Percentiles rank a stretch among this genome's conserved stretches.
These are phyloP conservation scores for Cyphomyrus plagiostoma DNA, from an alignment of 2,113 vertebrate species.

Conservation along the genomic window DNA sequence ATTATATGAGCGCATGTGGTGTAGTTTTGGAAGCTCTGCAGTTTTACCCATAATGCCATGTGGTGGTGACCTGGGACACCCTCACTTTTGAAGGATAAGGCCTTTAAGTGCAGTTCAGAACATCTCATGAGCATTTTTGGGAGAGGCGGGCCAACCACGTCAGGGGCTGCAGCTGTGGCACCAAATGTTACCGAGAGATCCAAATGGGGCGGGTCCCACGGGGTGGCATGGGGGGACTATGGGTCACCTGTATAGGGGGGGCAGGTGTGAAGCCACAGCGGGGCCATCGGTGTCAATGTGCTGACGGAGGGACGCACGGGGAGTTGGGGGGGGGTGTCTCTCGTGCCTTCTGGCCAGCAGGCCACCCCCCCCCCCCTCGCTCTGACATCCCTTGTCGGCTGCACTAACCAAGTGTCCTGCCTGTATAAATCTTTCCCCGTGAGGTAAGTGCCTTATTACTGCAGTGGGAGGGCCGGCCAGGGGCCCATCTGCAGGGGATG, in stretches of 20 bases:
- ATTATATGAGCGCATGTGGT: neutral
- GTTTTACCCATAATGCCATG: neutral
- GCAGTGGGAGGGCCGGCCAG: slow-evolving; percentile 7
- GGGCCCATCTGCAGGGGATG: neutral
- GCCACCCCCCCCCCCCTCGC: slow-evolving; percentile 26
- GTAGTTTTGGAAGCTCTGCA: neutral
- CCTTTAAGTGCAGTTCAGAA: neutral
- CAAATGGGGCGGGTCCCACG: neutral
- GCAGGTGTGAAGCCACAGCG: slow-evolving; percentile 18
- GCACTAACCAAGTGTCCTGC: slow-evolving; percentile 30
- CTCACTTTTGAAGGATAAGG: neutral
- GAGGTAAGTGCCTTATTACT: slow-evolving; percentile 30
- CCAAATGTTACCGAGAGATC: neutral
- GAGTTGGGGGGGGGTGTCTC: slow-evolving; percentile 34
- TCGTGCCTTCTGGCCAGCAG: neutral
- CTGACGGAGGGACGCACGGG: slow-evolving; percentile 41
- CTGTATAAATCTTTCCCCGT: slow-evolving; percentile 27
- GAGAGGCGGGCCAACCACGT: neutral
- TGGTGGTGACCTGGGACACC: neutral
- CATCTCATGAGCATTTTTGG: neutral
- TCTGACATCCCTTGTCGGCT: slow-evolving; percentile 38
- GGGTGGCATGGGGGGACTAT: accelerated
- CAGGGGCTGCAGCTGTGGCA: neutral
- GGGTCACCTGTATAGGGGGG: slow-evolving; percentile 21
- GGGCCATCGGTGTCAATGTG: slow-evolving; percentile 9